Evolutionary conservation across 35 echinoderm and acorn worm species (phyloP).

Genomic region (Patiria miniata): DNA sequence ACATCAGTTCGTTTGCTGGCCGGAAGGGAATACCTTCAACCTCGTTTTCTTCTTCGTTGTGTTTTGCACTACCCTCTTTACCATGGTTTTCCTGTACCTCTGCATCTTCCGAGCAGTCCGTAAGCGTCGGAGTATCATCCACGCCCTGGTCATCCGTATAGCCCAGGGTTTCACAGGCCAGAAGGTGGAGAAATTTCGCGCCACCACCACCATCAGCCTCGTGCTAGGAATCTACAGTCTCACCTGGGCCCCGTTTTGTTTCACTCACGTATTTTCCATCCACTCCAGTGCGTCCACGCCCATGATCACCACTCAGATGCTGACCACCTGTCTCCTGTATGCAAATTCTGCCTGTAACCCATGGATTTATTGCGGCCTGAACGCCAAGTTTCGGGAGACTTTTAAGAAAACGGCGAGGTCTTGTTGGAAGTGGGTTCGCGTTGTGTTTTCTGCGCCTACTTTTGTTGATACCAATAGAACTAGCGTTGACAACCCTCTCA

Average conservation of each 20-base stretch:
- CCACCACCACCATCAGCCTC: not conserved
- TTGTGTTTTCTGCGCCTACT: not conserved
- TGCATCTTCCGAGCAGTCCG: not conserved
- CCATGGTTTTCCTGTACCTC: not conserved
- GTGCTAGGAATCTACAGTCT: not conserved
- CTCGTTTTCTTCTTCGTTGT: not conserved
- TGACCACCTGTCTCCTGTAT: not conserved
- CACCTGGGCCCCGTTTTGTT: not conserved
- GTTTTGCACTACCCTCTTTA: not conserved
- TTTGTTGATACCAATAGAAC: too few species aligned
- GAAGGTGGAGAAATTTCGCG: constrained; percentile 8
- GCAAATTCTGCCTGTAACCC: not conserved
- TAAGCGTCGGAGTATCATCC: not conserved
- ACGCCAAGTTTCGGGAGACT: not conserved
- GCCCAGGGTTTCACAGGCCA: constrained; percentile 6
- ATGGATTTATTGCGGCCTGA: constrained; percentile 18
- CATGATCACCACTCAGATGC: not conserved
- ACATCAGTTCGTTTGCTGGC: constrained; percentile 1
- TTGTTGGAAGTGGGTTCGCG: not conserved
- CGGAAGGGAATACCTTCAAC: not conserved
- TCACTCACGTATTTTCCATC: not conserved
- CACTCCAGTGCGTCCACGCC: not conserved
- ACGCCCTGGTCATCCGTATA: constrained; percentile 6
- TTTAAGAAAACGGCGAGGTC: not conserved
- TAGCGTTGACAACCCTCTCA: too few species aligned